phyloP scores from a whole-genome alignment of 1,140 invertebrate species.

The Mylabris phalerata region DNA sequence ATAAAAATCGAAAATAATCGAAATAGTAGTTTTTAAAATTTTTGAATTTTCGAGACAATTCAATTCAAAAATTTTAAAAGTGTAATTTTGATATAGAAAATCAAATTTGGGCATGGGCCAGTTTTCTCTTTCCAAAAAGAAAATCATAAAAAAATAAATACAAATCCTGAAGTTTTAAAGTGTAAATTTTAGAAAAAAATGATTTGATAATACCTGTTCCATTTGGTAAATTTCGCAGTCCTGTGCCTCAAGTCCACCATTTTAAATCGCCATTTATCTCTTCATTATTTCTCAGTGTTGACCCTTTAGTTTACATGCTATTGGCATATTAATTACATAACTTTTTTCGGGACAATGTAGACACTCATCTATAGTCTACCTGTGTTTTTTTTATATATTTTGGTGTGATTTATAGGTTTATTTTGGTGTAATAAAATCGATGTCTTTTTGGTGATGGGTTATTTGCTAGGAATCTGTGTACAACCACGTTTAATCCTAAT shows the following conservation, averaged over 20 bases:
- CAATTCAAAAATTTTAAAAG: too few species aligned
- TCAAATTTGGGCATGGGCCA: conserved; percentile 11
- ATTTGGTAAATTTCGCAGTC: conserved; percentile 7
- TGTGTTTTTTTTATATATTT: conserved; percentile 8
- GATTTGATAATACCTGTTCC: conserved; percentile 42
- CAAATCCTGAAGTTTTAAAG: conserved; percentile 20
- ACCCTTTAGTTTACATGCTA: conserved; percentile 39
- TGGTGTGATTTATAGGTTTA: conserved; percentile 1
- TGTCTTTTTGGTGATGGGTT: neutral
- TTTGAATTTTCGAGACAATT: too few species aligned
- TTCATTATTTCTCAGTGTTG: conserved; percentile 24
- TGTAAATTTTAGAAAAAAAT: conserved; percentile 34
- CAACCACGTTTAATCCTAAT: neutral
- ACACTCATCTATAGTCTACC: conserved; percentile 32
- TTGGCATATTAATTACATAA: conserved; percentile 38
- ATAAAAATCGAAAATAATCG: too few species aligned
- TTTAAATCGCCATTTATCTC: conserved; percentile 12
- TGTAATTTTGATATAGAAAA: too few species aligned
- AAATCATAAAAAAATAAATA: conserved; percentile 21
- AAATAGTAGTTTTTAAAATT: too few species aligned
- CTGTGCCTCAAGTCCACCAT: conserved; percentile 13
- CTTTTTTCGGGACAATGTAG: conserved; percentile 26
- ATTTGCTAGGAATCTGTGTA: conserved; percentile 1
- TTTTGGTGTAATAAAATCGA: neutral
- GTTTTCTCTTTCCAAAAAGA: conserved; percentile 12